phyloP scores from a whole-genome alignment of 2,888 invertebrate species.

The Cenopis cana region DNA sequence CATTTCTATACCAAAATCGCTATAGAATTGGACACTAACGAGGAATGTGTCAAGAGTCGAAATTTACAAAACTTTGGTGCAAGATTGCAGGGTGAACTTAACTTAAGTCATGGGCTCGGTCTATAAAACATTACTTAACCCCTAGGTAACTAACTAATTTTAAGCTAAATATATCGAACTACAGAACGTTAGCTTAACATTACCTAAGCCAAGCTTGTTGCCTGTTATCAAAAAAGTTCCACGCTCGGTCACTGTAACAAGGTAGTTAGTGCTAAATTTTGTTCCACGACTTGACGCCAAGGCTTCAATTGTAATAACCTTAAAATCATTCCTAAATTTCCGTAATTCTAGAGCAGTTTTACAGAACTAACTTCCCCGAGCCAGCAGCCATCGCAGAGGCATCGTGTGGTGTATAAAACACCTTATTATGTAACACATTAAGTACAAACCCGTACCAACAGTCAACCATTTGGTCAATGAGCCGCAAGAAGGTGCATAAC shows the following conservation, averaged over 20 bases:
- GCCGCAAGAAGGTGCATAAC: background rate
- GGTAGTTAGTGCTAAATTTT: background rate
- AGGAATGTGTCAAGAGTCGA: background rate
- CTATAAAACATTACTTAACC: slow-evolving; percentile 77
- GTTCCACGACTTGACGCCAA: background rate
- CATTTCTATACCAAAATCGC: background rate
- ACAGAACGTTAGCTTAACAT: slow-evolving; percentile 48
- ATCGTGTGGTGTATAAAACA: background rate
- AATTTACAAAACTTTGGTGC: slow-evolving; percentile 19
- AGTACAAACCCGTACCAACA: background rate
- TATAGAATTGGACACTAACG: background rate
- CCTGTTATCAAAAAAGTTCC: slow-evolving; percentile 26
- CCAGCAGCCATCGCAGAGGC: background rate
- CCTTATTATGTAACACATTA: background rate
- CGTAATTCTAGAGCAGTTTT: too few species aligned
- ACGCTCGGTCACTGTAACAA: slow-evolving; percentile 19
- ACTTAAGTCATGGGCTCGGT: slow-evolving; percentile 83
- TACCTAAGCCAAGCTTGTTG: slow-evolving; percentile 36
- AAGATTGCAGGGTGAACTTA: slow-evolving; percentile 64
- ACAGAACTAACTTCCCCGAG: too few species aligned
- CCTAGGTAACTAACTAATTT: slow-evolving; percentile 73
- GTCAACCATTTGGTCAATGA: background rate
- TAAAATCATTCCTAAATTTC: too few species aligned
- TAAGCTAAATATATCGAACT: slow-evolving; percentile 80
- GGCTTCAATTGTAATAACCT: background rate